Base-by-base conservation (phyloP, 2,113 vertebrate species). In the Salvelinus sp. region DNA sequence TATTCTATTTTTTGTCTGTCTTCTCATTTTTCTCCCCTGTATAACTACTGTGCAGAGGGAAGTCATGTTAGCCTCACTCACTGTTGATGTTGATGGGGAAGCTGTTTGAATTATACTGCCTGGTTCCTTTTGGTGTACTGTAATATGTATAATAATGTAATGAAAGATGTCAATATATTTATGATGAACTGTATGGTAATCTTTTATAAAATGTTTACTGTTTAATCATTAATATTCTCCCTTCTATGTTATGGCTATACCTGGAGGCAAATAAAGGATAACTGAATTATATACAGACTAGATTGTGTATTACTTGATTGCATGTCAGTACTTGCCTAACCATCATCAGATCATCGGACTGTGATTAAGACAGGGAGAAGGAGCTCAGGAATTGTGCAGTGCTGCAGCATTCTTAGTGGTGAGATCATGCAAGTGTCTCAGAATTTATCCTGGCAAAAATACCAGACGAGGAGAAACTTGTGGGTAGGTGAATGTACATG, bases 341-440 rank as follows among this genome's bases (percentile, higher is more conserved):
- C 58, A 22, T 5, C 6, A 62, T 65, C 23, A 9, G 13, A 22
- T 28, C 63, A 25, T 6, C 12, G 3, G 4, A 4, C 25, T 30
- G 38, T 28, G 23, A 66, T 2, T 10, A 6, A 63, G 23, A 23
- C 22, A 22, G 60, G 22, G 60, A 25, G 81, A 76, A 20, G 16
- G 57, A 44, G 9, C 38, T 44, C 38, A 73, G 67, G 2, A 75
- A 82, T 85, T 90, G 38, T 86, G 88, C 87, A 79, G 83, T 86
- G 88, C 90, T 86, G 86, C 86, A 91, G 91, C 90, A 47, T 84
- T 58, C 81, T 90, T 78, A 87, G 86, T 90, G 91, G 88, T 72
- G 22, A 38, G 77, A 62, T 75, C 13, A 22, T 10, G 64, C 77
- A 83, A 74, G 6, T 47, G 25, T 28, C 38, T 50, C 22, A 69